A percentile compares a stretch with the other conserved stretches of the same genome.
Evolutionary conservation across 1,140 invertebrate genomes (phyloP).

Genomic region (Achatina immaculata): DNA sequence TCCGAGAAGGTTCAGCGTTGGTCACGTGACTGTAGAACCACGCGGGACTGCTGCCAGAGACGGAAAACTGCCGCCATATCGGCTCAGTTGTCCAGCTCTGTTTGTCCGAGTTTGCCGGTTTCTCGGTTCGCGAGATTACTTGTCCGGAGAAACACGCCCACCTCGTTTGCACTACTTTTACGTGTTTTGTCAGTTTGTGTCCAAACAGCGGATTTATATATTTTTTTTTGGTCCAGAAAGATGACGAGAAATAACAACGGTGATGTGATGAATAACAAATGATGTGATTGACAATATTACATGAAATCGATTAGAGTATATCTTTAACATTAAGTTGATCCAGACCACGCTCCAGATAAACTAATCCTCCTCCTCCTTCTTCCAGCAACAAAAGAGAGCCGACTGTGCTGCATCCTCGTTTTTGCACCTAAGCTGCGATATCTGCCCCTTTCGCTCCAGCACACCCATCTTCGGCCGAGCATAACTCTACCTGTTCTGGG

Average conservation of each 20-base stretch:
- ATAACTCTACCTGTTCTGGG: too few species aligned
- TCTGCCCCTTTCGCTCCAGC: too few species aligned
- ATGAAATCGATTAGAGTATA: too few species aligned
- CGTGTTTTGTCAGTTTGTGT: background rate
- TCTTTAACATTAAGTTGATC: too few species aligned
- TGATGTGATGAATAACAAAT: too few species aligned
- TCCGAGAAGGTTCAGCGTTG: background rate
- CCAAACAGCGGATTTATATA: background rate
- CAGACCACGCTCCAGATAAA: too few species aligned
- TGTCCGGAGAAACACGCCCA: background rate
- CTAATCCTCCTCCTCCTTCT: too few species aligned
- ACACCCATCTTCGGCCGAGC: too few species aligned
- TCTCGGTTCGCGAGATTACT: background rate
- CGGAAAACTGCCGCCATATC: background rate
- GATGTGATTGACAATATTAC: too few species aligned
- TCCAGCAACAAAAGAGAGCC: too few species aligned
- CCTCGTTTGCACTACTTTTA: background rate
- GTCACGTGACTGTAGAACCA: background rate
- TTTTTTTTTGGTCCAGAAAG: background rate
- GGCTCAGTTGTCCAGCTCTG: background rate
- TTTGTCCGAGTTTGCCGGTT: background rate
- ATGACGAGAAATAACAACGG: background rate
- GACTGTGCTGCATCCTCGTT: too few species aligned
- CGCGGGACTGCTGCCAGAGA: background rate
- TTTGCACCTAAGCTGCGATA: too few species aligned